Evolutionary conservation across 2,797 vertebrate species (phyloP), one percentile per base, ranked within the genome.

Genomic region (Gymnothorax reevesii): DNA sequence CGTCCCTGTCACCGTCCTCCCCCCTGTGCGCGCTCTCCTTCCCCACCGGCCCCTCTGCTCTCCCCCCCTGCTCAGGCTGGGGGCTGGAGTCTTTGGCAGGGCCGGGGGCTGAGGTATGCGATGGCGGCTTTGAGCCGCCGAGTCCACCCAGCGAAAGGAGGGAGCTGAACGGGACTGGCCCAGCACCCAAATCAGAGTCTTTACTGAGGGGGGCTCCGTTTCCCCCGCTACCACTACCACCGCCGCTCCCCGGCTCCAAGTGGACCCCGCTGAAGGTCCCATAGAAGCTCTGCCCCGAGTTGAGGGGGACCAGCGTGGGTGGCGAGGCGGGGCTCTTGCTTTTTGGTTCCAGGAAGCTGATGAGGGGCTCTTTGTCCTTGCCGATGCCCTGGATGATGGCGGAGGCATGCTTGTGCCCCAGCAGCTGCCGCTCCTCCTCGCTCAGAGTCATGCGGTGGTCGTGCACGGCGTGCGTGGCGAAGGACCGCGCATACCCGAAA

Each of bases 261-360:
- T 98, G 96, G 94, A 99, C 97, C 92, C 98, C 98, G 95, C 99
- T 99, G 94, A 99, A 99, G 91, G 98, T 99, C 92, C 99, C 98
- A 88, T 98, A 99, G 96, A 99, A 99, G 96, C 97, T 98, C 96
- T 99, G 99, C 95, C 97, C 97, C 92, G 98, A 97, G 95, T 97
- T 97, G 93, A 98, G 96, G 93, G 98, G 96, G 94, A 96, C 96
- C 96, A 97, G 95, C 94, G 96, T 92, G 89, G 98, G 97, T 94
- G 98, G 97, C 94, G 97, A 93, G 92, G 97, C 95, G 96, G 97
- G 97, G 95, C 95, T 98, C 97, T 98, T 99, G 96, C 91, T 99
- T 99, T 99, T 99, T 99, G 99, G 99, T 99, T 99, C 99, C 97
- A 99, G 96, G 96, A 99, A 99, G 96, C 99, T 99, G 94, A 99